Base-by-base conservation (phyloP, 2,113 vertebrate genomes). In the Cairina moschata region DNA sequence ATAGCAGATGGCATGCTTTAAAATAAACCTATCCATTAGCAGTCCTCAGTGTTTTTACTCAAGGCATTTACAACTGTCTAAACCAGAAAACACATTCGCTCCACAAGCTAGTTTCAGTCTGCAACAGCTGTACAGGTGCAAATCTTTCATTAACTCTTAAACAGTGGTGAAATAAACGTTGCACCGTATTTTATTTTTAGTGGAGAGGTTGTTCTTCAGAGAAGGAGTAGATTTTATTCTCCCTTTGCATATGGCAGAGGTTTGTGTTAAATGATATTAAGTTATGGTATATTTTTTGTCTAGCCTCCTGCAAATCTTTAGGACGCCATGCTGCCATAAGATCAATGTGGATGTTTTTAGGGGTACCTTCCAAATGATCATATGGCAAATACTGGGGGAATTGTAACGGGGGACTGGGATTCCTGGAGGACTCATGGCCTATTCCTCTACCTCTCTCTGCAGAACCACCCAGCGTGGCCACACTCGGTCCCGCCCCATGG, bases 1-100 rank as follows among this genome's bases (percentile, higher is more conserved):
- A 99, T 99, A 98, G 98, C 99, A 98, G 98, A 98, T 98, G 98
- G 98, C 98, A 98, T 95, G 98, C 98, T 98, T 99, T 99, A 99
- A 99, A 99, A 99, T 99, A 99, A 99, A 99, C 98, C 99, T 98
- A 99, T 99, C 99, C 98, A 99, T 99, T 99, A 99, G 98, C 98
- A 98, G 97, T 96, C 98, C 98, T 99, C 98, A 97, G 98, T 98
- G 98, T 98, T 98, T 98, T 98, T 98, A 98, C 98, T 98, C 97
- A 84, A 97, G 97, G 98, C 97, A 92, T 98, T 99, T 99, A 99
- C 98, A 98, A 98, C 98, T 97, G 98, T 98, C 98, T 98, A 97
- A 95, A 97, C 98, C 97, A 97, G 97, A 96, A 97, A 98, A 97
- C 97, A 97, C 97, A 97, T 97, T 98, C 83, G 65, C 97, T 97